phyloP scores from a whole-genome alignment of 1,140 invertebrate species.

The Laupala kohalensis region DNA sequence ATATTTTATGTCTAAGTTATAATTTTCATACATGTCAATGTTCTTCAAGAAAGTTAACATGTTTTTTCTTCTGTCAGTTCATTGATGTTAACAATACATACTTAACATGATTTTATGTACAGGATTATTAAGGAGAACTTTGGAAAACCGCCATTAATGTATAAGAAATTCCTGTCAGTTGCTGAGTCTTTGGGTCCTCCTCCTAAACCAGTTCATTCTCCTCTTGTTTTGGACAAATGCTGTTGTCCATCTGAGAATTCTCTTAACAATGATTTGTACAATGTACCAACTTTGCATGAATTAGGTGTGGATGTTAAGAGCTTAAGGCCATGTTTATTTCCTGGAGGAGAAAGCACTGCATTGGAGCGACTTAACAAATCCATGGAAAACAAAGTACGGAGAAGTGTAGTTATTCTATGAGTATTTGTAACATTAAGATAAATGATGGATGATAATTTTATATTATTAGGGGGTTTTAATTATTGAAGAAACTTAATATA shows the following conservation, averaged over 20 bases:
- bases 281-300: slow-evolving; percentile 44
- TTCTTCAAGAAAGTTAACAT: no score
- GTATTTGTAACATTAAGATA: neutral
- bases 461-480: no score
- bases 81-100: no score
- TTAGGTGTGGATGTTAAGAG: slow-evolving; percentile 34
- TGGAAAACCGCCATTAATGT: slow-evolving; percentile 50
- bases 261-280: slow-evolving; percentile 36
- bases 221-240: slow-evolving; percentile 28
- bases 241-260: slow-evolving; percentile 33
- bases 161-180: slow-evolving; percentile 52
- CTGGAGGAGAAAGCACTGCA: slow-evolving; percentile 56
- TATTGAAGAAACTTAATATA: neutral
- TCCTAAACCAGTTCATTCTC: slow-evolving; percentile 34
- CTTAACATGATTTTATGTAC: slow-evolving; percentile 16
- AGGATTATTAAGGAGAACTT: slow-evolving; percentile 48
- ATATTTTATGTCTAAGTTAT: neutral
- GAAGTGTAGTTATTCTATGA: neutral
- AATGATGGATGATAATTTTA: no score
- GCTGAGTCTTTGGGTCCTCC: slow-evolving; percentile 38
- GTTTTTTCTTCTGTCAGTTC: no score
- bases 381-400: slow-evolving; percentile 36
- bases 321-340: slow-evolving; percentile 36
- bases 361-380: slow-evolving; percentile 43
- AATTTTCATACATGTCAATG: no score